Conservation (phyloP, 2,797 vertebrate genomes). For the Allobates femoralis region DNA sequence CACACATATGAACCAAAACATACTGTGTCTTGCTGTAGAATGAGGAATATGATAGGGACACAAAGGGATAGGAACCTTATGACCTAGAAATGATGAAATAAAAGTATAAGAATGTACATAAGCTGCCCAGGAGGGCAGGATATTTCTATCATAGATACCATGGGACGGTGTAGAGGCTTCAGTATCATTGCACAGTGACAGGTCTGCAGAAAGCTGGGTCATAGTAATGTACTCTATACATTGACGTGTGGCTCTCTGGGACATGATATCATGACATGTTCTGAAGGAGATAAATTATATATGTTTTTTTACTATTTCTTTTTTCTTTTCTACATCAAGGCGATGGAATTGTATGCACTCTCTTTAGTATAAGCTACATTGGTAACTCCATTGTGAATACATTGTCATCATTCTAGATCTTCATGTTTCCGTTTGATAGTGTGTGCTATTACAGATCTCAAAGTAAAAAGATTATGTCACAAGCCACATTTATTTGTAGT, state of each 20-base stretch:
- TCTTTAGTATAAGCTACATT: background rate
- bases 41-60: background rate
- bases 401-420: background rate
- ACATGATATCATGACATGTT: background rate
- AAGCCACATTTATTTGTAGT: background rate
- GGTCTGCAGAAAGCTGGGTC: background rate
- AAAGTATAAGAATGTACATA: background rate
- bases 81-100: conserved; percentile 15
- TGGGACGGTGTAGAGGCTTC: background rate
- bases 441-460: background rate
- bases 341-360: too few relatives aligned
- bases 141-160: background rate
- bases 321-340: background rate
- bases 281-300: too few relatives aligned
- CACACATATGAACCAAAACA: background rate
- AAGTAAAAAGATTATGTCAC: conserved; percentile 16
- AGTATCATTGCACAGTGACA: background rate
- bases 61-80: background rate
- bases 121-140: background rate
- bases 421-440: background rate
- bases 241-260: background rate
- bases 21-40: background rate
- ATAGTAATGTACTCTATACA: background rate
- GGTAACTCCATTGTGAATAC: background rate
- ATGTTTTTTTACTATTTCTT: background rate